These are phyloP conservation scores for Scophthalmus maximus DNA, from an alignment of 2,113 vertebrate genomes.

Conservation along the genomic window DNA sequence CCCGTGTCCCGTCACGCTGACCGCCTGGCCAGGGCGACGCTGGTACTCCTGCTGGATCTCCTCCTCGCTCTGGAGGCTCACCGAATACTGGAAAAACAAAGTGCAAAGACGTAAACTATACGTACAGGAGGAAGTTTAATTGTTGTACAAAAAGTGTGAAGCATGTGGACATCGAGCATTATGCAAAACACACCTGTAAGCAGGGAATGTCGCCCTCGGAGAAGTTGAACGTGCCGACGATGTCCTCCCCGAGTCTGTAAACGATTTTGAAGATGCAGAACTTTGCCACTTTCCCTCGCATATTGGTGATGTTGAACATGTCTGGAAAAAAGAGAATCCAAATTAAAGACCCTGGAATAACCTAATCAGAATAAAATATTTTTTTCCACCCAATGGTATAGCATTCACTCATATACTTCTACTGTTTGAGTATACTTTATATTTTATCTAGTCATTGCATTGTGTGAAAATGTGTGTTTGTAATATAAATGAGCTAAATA, in stretches of 20 bases:
- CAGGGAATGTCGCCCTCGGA: constrained; percentile 96
- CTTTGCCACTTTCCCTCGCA: constrained; percentile 92
- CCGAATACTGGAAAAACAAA: constrained; percentile 87
- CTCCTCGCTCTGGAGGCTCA: constrained; percentile 96
- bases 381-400: no score
- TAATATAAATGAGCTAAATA: not conserved
- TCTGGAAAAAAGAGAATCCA: constrained; percentile 77
- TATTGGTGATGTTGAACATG: constrained; percentile 96
- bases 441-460: no score
- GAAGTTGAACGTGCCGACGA: constrained; percentile 94
- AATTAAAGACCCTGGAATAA: no score
- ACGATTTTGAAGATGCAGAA: constrained; percentile 97
- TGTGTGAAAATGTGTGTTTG: no score
- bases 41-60: constrained; percentile 91
- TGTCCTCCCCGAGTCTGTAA: constrained; percentile 96
- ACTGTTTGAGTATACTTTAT: no score
- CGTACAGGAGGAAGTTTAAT: no score
- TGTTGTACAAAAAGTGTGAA: no score
- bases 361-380: no score
- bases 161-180: not conserved
- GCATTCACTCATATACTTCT: no score
- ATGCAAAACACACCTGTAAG: constrained; percentile 88
- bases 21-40: constrained; percentile 84
- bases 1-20: constrained; percentile 89
- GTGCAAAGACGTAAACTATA: not conserved